These are phyloP conservation scores for Poecilia wingei DNA, from an alignment of 2,797 vertebrate species.

Conservation along the genomic window DNA sequence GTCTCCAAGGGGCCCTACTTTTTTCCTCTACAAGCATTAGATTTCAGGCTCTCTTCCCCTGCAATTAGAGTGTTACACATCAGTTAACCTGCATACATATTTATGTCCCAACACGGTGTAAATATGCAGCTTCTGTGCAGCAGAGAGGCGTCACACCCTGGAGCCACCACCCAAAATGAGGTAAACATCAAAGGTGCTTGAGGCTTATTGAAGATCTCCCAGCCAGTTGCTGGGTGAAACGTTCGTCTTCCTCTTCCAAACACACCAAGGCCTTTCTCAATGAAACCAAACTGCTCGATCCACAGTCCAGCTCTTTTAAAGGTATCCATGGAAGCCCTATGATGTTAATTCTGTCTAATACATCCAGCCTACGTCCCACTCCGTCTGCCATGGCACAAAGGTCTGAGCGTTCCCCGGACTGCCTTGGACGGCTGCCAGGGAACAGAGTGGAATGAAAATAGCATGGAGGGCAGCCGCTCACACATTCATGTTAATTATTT, in stretches of 20 bases:
- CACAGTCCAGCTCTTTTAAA: constrained; percentile 55
- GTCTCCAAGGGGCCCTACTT: constrained; percentile 1
- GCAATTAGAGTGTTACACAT: constrained; percentile 71
- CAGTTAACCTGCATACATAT: constrained; percentile 77
- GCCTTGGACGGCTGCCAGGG: constrained; percentile 58
- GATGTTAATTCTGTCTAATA: constrained; percentile 76
- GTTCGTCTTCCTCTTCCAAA: constrained; percentile 46
- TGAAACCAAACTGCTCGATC: constrained; percentile 54
- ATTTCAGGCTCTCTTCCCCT: constrained; percentile 58
- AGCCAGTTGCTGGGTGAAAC: constrained; percentile 48
- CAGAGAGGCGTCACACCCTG: constrained; percentile 25
- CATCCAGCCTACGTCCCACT: constrained; percentile 45
- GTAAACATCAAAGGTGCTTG: neutral
- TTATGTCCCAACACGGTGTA: constrained; percentile 64
- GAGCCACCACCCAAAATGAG: constrained; percentile 23
- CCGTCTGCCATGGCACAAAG: constrained; percentile 19
- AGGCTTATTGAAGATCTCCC: constrained; percentile 41
- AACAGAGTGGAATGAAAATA: constrained; percentile 60
- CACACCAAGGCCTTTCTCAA: constrained; percentile 40
- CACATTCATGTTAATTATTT: constrained; percentile 70
- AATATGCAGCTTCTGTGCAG: constrained; percentile 36
- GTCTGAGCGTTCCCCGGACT: constrained; percentile 50
- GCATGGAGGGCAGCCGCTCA: constrained; percentile 27
- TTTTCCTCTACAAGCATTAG: constrained; percentile 42
- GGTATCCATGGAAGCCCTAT: constrained; percentile 51